Base-by-base conservation (phyloP, 2,888 invertebrate species). In the Criorhina ranunculi region DNA sequence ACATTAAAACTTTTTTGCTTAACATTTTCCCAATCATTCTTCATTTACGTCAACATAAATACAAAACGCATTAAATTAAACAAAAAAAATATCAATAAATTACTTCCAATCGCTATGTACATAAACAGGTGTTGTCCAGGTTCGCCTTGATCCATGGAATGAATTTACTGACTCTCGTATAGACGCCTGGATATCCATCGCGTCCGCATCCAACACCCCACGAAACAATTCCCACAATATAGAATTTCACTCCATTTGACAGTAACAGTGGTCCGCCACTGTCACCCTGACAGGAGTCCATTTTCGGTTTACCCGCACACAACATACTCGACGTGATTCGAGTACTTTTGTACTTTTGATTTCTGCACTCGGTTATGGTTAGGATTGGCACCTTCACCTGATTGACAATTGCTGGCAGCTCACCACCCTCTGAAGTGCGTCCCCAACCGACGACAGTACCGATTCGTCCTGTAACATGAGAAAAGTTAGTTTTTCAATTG, bases 391-490 rank as follows among this genome's bases (percentile, higher is more conserved):
- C 97, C 87, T 95, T 94, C 0, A 97, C 97, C 91, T 97, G 96
- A 89, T 96, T 96, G 5, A 96, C 95, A 53, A 96, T 93, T 0
- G 95, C 95, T 2, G 97, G 96, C 55, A 97, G 91, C 89, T 94
- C 94, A 0, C 97, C 97, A 2, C 96, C 96, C 90, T 97, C 97
- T 0, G 95, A 94, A 0, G 96, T 96, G 6, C 97, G 93, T 0
- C 97, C 97, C 97, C 97, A 97, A 2, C 97, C 97, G 7, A 97
- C 95, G 6, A 96, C 97, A 0, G 96, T 95, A 8, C 96, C 97
- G 60, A 91, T 89, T 9, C 90, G 89, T 46, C 92, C 92, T 91
- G 53, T 6, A 88, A 87, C 17, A 88, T 53, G 46, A 55, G 44
- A 17, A 24, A 66, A 51, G 40, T 82, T 8, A 66, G 46, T 29